Base-by-base conservation (phyloP, 53 echinoderm and acorn worm genomes). In the Astropecten irregularis region DNA sequence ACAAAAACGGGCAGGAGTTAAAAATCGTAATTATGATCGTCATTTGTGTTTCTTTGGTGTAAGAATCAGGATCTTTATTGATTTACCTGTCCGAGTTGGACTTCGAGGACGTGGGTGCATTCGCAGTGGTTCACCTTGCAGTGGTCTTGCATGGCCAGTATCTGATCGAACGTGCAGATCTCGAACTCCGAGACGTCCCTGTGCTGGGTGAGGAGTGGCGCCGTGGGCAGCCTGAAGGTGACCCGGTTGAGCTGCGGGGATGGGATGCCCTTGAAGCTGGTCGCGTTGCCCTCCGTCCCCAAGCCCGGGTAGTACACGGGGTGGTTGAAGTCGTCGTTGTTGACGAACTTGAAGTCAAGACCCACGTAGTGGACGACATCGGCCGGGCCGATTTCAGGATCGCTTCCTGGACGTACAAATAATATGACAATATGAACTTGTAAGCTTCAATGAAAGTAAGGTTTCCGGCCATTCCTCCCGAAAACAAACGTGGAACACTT, bases 191-290 rank as follows among this genome's bases (percentile, higher is more conserved):
- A 35, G 51, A 88, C 10, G 4, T 95, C 91, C n/a, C 23, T 10
- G 11, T 42, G 33, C 48, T 95, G 95, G 5, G 84, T 86, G 27
- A 95, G 84, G 2, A 83, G 87, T 7, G 92, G 86, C 1, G 56
- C 31, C 14, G 91, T 68, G 1, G 89, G 69, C 31, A 68, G 77
- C 18, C 21, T 49, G 83, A 95, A 95, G 0, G 90, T 71, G n/a
- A 95, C 74, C 56, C 83, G 76, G 40, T 91, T 95, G 15, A 95
- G 29, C 46, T 95, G 95, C 10, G 93, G 88, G 23, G 92, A 72
- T 9, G 85, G 27, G 23, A 26, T 5, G n/a, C 28, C 35, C 5
- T 16, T 33, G 66, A 6, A 11, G 6, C 44, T 77, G 25, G 61
- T 28, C 10, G 0, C 16, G 1, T 46, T 23, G 18, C 67, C 64